Evolutionary conservation across 92 coral and sea anemone genomes (phyloP).

Genomic region (Heliopora coerulea): DNA sequence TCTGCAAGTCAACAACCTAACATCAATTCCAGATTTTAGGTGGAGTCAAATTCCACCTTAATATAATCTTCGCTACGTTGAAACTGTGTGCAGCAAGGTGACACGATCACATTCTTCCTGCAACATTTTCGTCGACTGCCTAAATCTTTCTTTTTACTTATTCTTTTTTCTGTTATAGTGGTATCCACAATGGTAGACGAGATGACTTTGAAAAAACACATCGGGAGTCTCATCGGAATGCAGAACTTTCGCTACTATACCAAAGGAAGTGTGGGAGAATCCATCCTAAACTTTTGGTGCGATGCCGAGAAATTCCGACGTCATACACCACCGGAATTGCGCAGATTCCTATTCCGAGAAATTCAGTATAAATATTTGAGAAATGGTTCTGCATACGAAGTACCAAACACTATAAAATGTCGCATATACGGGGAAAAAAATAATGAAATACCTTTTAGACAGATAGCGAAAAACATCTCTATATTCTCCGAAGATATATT

Average conservation of each 20-base stretch:
- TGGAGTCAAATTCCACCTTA: too few relatives aligned
- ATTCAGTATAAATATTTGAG: constrained; percentile 79
- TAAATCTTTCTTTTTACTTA: too few relatives aligned
- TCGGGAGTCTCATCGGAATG: constrained; percentile 69
- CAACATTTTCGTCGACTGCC: too few relatives aligned
- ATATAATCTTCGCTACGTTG: too few relatives aligned
- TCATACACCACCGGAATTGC: constrained; percentile 60
- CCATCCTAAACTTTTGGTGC: constrained; percentile 71
- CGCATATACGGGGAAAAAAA: constrained; percentile 60
- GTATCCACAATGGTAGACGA: constrained; percentile 27
- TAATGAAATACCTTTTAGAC: not conserved
- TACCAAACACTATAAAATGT: constrained; percentile 83
- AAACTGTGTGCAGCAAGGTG: too few relatives aligned
- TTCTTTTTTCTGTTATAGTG: not conserved
- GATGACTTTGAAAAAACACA: constrained; percentile 35
- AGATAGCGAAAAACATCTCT: constrained; percentile 45
- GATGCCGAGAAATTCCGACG: constrained; percentile 86
- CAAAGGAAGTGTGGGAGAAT: constrained; percentile 74
- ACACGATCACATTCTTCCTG: too few relatives aligned
- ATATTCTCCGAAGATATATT: constrained; percentile 75
- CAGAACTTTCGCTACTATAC: constrained; percentile 69
- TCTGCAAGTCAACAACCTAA: too few relatives aligned
- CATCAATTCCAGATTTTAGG: too few relatives aligned
- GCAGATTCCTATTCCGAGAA: constrained; percentile 81
- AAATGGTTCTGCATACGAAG: constrained; percentile 77